Evolutionary conservation across 1,140 invertebrate species (phyloP), one percentile per base, ranked within the genome.

Genomic region (Diachasma alloeum): DNA sequence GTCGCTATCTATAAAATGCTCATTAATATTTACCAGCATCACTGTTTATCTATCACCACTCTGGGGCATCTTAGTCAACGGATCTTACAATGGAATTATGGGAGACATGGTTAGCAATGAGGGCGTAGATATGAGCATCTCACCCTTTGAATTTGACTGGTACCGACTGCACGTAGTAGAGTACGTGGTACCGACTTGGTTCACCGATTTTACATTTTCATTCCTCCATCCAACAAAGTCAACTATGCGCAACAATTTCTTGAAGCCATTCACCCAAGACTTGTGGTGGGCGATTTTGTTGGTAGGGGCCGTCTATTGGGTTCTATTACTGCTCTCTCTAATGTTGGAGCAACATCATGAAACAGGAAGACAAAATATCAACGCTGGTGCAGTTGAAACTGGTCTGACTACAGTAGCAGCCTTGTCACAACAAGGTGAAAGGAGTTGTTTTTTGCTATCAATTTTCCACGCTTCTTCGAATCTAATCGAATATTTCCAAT

Each of bases 21-120:
- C 2, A 31, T 3, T 31, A 19, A 53, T 19, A 15, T 53, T 19
- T 53, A 13, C 0, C 48, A 53, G 48, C 17, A 13, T 17, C 9
- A 53, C 48, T 17, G n/a, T 53, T 6, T 53, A 53, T 53, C 15
- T 2, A 53, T 53, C 48, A 53, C 15, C 48, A 70, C 92, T 93
- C 5, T 94, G 93, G 93, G 93, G 93, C 5, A 93, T 93, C 81
- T 71, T 90, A 36, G 86, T 90, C 24, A 93, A 94, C 85, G 93
- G 93, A 1, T 90, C 90, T 15, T 93, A 92, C 77, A 93, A 93
- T 79, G 93, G 93, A 4, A 91, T 94, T 86, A 90, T 94, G n/a
- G 92, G 92, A 0, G 89, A 91, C 0, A 87, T 94, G 74, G 87
- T 91, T 67, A 85, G 89, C 17, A 91, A 90, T 15, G 84, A 53